phyloP scores from a whole-genome alignment of 1,140 invertebrate species.

The Drusus annulatus region DNA sequence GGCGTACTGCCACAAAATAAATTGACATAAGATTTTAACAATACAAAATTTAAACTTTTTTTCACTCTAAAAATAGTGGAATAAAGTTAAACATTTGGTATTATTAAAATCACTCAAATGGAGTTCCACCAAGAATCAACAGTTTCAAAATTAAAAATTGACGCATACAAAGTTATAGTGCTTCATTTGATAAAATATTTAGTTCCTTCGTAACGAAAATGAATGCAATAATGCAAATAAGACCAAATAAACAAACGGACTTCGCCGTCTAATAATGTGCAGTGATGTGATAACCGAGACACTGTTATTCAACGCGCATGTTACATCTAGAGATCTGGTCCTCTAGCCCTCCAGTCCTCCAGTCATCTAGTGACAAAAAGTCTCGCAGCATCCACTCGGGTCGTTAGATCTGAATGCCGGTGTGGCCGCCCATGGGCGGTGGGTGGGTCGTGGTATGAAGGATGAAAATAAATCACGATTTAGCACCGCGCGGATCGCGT shows the following conservation, averaged over 20 bases:
- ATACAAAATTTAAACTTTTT: too few species aligned
- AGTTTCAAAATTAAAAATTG: too few species aligned
- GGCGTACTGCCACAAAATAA: too few species aligned
- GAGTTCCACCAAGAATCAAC: too few species aligned
- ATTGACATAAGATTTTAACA: too few species aligned
- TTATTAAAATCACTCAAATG: too few species aligned
- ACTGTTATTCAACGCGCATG: conserved; percentile 1
- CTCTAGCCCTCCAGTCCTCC: too few species aligned
- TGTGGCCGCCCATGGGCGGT: neutral
- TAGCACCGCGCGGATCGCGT: neutral
- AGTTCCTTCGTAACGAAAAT: neutral
- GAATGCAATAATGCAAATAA: neutral
- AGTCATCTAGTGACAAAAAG: conserved; percentile 1
- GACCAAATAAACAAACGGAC: neutral
- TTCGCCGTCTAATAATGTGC: neutral
- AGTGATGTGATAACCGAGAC: neutral
- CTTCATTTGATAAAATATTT: too few species aligned
- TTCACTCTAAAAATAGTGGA: too few species aligned
- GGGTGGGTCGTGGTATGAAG: neutral
- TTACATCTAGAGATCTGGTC: neutral
- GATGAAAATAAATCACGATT: too few species aligned
- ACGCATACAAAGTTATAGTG: too few species aligned
- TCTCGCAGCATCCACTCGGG: neutral
- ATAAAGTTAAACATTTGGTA: too few species aligned
- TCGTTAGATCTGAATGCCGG: conserved; percentile 2